These are phyloP conservation scores for Callimorpha dominula DNA, from an alignment of 2,888 invertebrate genomes.

Conservation along the genomic window DNA sequence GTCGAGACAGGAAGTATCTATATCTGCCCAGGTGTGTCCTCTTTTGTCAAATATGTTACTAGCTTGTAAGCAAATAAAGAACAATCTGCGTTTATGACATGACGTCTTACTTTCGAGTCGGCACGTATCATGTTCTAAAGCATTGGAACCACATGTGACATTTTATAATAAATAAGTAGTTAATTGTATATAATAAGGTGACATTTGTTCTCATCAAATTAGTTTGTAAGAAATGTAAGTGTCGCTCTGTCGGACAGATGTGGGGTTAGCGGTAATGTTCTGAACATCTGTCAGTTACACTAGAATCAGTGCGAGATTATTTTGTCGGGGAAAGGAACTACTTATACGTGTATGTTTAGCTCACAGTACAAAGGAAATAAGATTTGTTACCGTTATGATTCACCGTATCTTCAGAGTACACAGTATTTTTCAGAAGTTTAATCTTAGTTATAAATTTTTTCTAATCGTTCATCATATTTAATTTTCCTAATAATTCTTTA, in stretches of 20 bases:
- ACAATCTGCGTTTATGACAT: neutral
- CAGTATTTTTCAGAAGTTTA: neutral
- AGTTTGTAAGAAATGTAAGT: conserved; percentile 6
- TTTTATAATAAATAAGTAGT: neutral
- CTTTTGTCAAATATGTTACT: neutral
- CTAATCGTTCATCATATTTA: too few relatives aligned
- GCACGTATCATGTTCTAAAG: neutral
- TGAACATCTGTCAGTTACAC: conserved; percentile 16
- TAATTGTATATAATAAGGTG: neutral
- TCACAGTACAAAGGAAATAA: neutral
- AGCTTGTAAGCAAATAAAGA: neutral
- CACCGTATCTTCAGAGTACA: neutral
- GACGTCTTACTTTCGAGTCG: neutral
- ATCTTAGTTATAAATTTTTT: neutral
- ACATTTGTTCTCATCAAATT: conserved; percentile 11
- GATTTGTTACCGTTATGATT: neutral
- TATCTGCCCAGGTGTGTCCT: too few relatives aligned
- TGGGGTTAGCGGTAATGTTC: conserved; percentile 12
- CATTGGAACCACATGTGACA: conserved; percentile 4
- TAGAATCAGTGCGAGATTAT: neutral
- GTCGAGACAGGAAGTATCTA: too few relatives aligned
- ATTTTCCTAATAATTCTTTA: too few relatives aligned
- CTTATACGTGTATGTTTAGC: neutral
- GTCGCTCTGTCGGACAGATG: conserved; percentile 15
- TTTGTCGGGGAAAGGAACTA: neutral